Percentiles rank a stretch among this genome's conserved stretches.
Evolutionary conservation across 2,888 invertebrate species (phyloP).

Genomic region (Epistrophella euchroma): DNA sequence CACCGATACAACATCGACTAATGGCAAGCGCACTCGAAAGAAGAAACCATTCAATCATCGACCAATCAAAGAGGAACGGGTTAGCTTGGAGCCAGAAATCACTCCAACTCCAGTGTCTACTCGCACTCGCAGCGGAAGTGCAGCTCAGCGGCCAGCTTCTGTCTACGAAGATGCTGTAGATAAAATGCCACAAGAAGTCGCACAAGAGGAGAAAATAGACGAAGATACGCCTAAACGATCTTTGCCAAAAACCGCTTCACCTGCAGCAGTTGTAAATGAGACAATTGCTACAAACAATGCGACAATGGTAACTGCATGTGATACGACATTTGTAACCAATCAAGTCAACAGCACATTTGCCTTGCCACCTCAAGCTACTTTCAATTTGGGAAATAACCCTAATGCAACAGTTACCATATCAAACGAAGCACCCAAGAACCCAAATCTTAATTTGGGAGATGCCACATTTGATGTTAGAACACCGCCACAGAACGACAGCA

Average conservation of each 20-base stretch:
- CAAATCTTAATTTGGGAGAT: slow-evolving; percentile 62
- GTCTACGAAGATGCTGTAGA: slow-evolving; percentile 84
- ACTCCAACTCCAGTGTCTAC: slow-evolving; percentile 78
- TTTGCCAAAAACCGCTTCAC: slow-evolving; percentile 32
- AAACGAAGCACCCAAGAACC: slow-evolving; percentile 52
- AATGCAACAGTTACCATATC: slow-evolving; percentile 77
- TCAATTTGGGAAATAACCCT: slow-evolving; percentile 77
- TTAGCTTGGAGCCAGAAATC: slow-evolving; percentile 77
- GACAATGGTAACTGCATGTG: slow-evolving; percentile 74
- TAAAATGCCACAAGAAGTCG: slow-evolving; percentile 36
- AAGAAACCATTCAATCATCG: slow-evolving; percentile 78
- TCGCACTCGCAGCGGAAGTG: slow-evolving; percentile 79
- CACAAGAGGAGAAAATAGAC: slow-evolving; percentile 16
- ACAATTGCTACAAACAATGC: slow-evolving; percentile 74
- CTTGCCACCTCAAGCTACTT: slow-evolving; percentile 77
- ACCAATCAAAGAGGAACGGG: slow-evolving; percentile 82
- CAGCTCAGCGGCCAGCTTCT: slow-evolving; percentile 78
- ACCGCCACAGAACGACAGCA: slow-evolving; percentile 77
- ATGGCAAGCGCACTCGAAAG: slow-evolving; percentile 78
- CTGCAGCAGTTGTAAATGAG: slow-evolving; percentile 68
- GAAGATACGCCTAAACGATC: slow-evolving; percentile 13
- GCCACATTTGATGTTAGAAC: slow-evolving; percentile 77
- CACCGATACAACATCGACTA: slow-evolving; percentile 30
- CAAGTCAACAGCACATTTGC: slow-evolving; percentile 77
- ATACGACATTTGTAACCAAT: slow-evolving; percentile 78